A percentile compares a stretch with the other conserved stretches of the same genome.
These are phyloP conservation scores for Poecilia latipinna DNA, from an alignment of 2,113 vertebrate species.

Conservation along the genomic window DNA sequence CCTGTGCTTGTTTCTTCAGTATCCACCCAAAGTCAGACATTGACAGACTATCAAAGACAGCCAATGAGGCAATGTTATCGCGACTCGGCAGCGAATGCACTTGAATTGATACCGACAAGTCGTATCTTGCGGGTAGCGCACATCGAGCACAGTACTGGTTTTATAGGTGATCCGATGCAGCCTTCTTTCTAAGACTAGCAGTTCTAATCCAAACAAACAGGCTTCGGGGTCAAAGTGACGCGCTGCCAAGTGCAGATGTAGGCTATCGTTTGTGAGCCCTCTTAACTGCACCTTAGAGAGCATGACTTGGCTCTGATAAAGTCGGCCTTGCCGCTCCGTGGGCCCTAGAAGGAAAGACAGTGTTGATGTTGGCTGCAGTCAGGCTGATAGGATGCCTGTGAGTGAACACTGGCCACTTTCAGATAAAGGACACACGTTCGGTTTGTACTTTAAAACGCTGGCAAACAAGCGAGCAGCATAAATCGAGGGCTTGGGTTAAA, in stretches of 20 bases:
- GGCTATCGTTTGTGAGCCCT: constrained; percentile 31
- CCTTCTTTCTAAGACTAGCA: not conserved
- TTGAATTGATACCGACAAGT: constrained; percentile 29
- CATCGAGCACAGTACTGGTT: constrained; percentile 18
- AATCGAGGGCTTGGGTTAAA: constrained; percentile 7
- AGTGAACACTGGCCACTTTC: constrained; percentile 54
- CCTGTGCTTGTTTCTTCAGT: constrained; percentile 23
- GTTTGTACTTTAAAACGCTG: constrained; percentile 11
- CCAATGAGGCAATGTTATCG: constrained; percentile 36
- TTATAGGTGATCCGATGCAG: constrained; percentile 24
- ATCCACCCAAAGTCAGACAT: constrained; percentile 39
- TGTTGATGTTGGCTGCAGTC: constrained; percentile 54
- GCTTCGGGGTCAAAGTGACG: constrained; percentile 41
- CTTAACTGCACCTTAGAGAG: constrained; percentile 39
- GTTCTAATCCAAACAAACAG: constrained; percentile 34
- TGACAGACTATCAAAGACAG: constrained; percentile 31
- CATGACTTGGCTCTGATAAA: constrained; percentile 56
- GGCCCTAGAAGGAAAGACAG: constrained; percentile 29
- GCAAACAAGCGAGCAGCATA: not conserved
- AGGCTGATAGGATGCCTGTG: constrained; percentile 55
- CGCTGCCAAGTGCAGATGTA: constrained; percentile 26
- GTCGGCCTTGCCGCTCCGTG: constrained; percentile 11
- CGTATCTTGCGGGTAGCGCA: constrained; percentile 25
- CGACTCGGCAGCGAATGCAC: not conserved
- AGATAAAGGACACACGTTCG: constrained; percentile 60